These are phyloP conservation scores for Podargus strigoides DNA, from an alignment of 2,797 vertebrate species.

Conservation along the genomic window DNA sequence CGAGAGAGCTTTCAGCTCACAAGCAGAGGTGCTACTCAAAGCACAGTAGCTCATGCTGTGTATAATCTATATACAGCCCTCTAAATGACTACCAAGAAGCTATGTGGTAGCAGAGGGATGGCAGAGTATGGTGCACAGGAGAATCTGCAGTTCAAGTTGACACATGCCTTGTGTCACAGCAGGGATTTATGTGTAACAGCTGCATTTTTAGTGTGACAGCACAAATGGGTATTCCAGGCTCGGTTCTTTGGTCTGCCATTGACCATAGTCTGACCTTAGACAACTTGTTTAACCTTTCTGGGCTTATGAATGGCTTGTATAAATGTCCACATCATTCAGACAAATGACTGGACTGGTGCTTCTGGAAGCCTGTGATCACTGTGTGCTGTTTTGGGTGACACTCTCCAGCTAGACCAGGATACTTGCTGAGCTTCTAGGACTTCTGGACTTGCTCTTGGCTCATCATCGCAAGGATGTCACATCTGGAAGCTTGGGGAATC, in stretches of 20 bases:
- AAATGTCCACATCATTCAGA: not conserved
- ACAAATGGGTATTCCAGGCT: not conserved
- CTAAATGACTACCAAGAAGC: not conserved
- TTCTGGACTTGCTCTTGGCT: not conserved
- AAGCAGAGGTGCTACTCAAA: not conserved
- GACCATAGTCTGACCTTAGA: not conserved
- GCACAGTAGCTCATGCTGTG: not conserved
- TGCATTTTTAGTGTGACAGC: not conserved
- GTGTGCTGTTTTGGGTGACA: not conserved
- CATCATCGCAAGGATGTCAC: not conserved
- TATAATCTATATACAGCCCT: not conserved
- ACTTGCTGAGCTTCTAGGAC: not conserved
- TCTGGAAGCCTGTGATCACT: not conserved
- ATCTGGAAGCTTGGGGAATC: not conserved
- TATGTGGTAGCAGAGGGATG: not conserved
- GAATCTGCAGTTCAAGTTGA: not conserved
- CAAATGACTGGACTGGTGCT: not conserved
- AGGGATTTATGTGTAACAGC: not conserved
- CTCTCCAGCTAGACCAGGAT: not conserved
- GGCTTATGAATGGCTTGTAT: not conserved
- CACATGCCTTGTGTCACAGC: not conserved
- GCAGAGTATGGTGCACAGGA: not conserved
- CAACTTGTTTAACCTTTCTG: not conserved
- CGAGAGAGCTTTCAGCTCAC: not conserved
- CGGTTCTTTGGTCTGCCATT: not conserved